Evolutionary conservation across 1,140 invertebrate genomes (phyloP), one percentile per base, ranked within the genome.

Genomic region (Orchesella cincta): DNA sequence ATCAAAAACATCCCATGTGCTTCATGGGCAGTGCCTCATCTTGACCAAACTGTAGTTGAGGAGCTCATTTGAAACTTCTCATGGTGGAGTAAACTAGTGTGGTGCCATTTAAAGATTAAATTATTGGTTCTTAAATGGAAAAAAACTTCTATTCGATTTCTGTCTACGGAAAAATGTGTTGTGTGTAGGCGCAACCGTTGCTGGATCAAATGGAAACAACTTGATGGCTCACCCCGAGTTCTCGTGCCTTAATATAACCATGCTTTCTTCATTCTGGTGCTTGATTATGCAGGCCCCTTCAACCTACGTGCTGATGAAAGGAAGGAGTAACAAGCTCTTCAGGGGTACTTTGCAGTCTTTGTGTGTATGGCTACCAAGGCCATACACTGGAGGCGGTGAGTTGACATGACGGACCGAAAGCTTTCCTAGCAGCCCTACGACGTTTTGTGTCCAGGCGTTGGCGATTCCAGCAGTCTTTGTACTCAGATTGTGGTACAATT

Each of bases 291-390:
- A n/a, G 84, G 84, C 20, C 85, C 85, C 0, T 79, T 29, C 28
- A 3, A 18, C n/a, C 46, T 73, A 1, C 31, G 20, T 14, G 23
- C n/a, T 26, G 1, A 1, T 52, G 2, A 73, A 2, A 35, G 71
- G 71, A 3, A 46, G 62, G 36, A 84, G 78, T 84, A 84, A 86
- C 85, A 85, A n/a, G n/a, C n/a, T n/a, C n/a, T 87, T 87, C 86
- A 84, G 73, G 67, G 39, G 18, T 84, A 80, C 34, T 75, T 84
- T 34, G 35, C 26, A 16, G 0, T 85, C 2, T 83, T 84, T 39
- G 80, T 76, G 14, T 84, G 83, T 80, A 23, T 79, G 3, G 64
- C 74, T 0, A 81, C 79, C 1, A 39, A 77, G 23, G 82, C 84
- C 0, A 52, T 83, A n/a, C 81, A 84, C 64, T 75, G 83, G 46